Evolutionary conservation across 2,888 invertebrate species (phyloP).

Genomic region (Cerastis leucographa): DNA sequence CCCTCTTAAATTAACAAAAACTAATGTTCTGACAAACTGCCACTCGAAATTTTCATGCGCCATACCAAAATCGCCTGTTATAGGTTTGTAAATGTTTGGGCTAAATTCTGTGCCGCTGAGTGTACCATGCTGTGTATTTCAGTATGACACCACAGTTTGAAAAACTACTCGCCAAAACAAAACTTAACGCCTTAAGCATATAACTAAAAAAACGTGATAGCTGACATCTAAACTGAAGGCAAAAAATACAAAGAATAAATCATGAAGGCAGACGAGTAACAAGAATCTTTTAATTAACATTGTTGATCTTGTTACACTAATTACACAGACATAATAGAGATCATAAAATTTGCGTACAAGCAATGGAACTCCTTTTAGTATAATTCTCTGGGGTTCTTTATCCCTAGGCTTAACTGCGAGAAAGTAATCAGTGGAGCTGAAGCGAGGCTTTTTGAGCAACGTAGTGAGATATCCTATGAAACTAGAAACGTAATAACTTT

Average conservation of each 20-base stretch:
- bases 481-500: slow-evolving; percentile 13
- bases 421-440: slow-evolving; percentile 38
- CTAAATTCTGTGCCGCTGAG: too few species aligned
- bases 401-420: slow-evolving; percentile 22
- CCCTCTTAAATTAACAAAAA: too few species aligned
- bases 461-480: slow-evolving; percentile 9
- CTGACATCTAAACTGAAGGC: neutral
- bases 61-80: too few species aligned
- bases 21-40: too few species aligned
- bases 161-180: slow-evolving; percentile 6
- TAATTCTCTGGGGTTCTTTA: slow-evolving; percentile 25
- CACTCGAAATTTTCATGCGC: too few species aligned
- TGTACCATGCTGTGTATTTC: slow-evolving; percentile 18
- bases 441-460: slow-evolving; percentile 12
- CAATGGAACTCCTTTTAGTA: slow-evolving; percentile 22
- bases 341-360: slow-evolving; percentile 36
- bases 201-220: neutral
- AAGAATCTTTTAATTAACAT: slow-evolving; percentile 26
- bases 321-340: slow-evolving; percentile 33
- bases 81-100: too few species aligned
- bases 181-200: neutral
- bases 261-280: slow-evolving; percentile 11
- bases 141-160: neutral
- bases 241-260: slow-evolving; percentile 13
- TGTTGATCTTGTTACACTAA: slow-evolving; percentile 23